Evolutionary conservation across 2,888 invertebrate species (phyloP).

Genomic region (Anthoptus insignis): DNA sequence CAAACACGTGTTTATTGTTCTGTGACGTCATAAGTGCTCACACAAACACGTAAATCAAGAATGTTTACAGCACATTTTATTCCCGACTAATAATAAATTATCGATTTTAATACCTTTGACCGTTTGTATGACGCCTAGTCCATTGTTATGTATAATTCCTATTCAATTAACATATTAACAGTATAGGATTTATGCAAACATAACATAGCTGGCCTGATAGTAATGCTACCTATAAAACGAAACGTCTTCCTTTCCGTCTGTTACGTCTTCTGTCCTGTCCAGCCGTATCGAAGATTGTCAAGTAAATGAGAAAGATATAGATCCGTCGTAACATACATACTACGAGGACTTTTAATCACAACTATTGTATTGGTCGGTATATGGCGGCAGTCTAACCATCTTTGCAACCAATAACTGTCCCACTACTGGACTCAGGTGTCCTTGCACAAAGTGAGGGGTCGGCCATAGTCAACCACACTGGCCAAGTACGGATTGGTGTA

Average conservation of each 20-base stretch:
- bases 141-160: slow-evolving; percentile 11
- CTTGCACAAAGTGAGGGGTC: too few relatives aligned
- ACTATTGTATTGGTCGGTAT: too few relatives aligned
- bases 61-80: background rate
- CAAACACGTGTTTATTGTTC: background rate
- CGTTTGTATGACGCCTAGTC: slow-evolving; percentile 5
- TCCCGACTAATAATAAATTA: slow-evolving; percentile 6
- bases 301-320: too few relatives aligned
- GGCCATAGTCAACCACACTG: too few relatives aligned
- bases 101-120: slow-evolving; percentile 8
- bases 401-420: too few relatives aligned
- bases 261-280: too few relatives aligned
- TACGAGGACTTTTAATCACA: too few relatives aligned
- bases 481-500: too few relatives aligned
- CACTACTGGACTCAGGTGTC: too few relatives aligned
- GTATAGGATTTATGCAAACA: slow-evolving; percentile 14
- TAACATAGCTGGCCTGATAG: background rate
- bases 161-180: slow-evolving; percentile 18
- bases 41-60: slow-evolving; percentile 1
- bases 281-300: too few relatives aligned
- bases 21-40: background rate
- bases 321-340: too few relatives aligned
- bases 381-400: too few relatives aligned
- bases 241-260: background rate
- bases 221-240: background rate